Evolutionary conservation across 1,140 invertebrate species (phyloP).

Genomic region (Drosophila burlai): DNA sequence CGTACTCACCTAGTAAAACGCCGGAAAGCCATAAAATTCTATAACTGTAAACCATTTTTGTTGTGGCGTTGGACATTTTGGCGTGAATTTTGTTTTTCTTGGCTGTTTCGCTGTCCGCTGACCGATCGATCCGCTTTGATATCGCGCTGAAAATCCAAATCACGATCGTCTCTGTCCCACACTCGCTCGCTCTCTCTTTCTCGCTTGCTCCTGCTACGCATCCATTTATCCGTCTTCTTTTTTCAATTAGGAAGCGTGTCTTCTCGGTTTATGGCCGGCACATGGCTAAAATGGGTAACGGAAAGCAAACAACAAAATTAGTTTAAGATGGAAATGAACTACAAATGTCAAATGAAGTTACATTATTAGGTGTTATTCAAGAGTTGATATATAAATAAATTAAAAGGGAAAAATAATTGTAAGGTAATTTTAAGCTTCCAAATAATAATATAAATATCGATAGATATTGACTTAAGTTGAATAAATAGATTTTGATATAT

Average conservation of each 20-base stretch:
- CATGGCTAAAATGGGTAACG: slow-evolving; percentile 67
- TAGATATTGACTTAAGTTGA: not conserved
- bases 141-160: slow-evolving; percentile 52
- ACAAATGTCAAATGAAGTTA: slow-evolving; percentile 13
- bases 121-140: slow-evolving; percentile 30
- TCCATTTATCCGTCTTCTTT: slow-evolving; percentile 70
- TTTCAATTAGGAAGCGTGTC: slow-evolving; percentile 76
- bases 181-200: slow-evolving; percentile 27
- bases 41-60: slow-evolving; percentile 85
- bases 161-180: slow-evolving; percentile 43
- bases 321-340: slow-evolving; percentile 21
- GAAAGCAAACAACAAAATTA: slow-evolving; percentile 17
- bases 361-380: not conserved
- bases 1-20: slow-evolving; percentile 83
- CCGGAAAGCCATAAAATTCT: slow-evolving; percentile 85
- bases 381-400: not conserved
- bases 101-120: slow-evolving; percentile 10
- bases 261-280: slow-evolving; percentile 71
- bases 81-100: slow-evolving; percentile 49
- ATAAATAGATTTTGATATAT: not conserved
- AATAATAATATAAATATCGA: too few relatives aligned
- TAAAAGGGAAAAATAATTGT: too few relatives aligned
- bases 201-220: slow-evolving; percentile 61
- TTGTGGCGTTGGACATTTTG: slow-evolving; percentile 82
- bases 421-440: too few relatives aligned